These are phyloP conservation scores for Chiloscyllium plagiosum DNA, from an alignment of 2,113 vertebrate species.

Conservation along the genomic window DNA sequence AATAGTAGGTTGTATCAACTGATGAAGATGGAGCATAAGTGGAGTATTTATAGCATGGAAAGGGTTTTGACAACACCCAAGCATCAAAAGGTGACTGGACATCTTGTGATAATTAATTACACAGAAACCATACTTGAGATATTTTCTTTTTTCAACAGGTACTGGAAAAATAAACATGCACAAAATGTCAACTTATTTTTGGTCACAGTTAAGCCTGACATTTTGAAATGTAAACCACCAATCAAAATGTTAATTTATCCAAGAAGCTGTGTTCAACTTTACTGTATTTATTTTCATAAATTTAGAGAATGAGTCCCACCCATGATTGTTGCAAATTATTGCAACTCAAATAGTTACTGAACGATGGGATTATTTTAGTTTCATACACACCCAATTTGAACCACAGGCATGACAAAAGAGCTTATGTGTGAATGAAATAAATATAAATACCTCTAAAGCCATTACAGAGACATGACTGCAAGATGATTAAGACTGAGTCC, in stretches of 20 bases:
- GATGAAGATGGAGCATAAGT: neutral
- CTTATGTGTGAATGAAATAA: too few relatives aligned
- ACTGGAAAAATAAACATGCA: neutral
- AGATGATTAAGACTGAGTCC: too few relatives aligned
- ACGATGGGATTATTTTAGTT: too few relatives aligned
- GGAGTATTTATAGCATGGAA: neutral
- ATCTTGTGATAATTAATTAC: neutral
- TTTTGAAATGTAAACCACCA: neutral
- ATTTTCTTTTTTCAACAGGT: neutral
- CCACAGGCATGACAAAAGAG: too few relatives aligned
- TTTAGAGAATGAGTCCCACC: neutral
- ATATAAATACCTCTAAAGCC: too few relatives aligned
- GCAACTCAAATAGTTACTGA: too few relatives aligned
- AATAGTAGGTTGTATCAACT: neutral
- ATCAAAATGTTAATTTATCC: neutral
- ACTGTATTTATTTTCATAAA: neutral
- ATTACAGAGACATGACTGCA: too few relatives aligned
- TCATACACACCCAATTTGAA: too few relatives aligned
- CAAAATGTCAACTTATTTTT: neutral
- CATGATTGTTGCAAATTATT: neutral
- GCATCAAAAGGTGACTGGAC: too few relatives aligned
- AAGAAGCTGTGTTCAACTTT: neutral
- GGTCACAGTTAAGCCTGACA: neutral
- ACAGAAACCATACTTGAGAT: neutral
- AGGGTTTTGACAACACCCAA: neutral